These are phyloP conservation scores for Spondyliosoma cantharus DNA, from an alignment of 2,797 vertebrate genomes.

Conservation along the genomic window DNA sequence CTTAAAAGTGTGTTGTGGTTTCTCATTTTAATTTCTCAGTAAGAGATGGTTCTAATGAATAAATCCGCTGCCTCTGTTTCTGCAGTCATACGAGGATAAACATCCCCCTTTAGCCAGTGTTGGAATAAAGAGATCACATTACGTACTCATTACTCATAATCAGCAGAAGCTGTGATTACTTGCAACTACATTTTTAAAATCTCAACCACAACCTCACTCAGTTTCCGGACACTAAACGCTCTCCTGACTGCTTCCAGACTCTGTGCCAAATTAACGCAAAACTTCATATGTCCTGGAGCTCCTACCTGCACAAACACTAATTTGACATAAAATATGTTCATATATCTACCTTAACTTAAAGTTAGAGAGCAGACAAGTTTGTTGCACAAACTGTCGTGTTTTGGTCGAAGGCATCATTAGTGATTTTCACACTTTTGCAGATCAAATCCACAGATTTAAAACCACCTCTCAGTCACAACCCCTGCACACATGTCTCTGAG, in stretches of 20 bases:
- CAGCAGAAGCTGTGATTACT: background rate
- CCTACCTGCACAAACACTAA: background rate
- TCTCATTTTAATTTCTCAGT: background rate
- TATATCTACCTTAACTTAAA: background rate
- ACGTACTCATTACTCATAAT: background rate
- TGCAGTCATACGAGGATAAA: background rate
- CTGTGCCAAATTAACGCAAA: slow-evolving; percentile 2
- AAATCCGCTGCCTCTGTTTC: background rate
- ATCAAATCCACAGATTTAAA: slow-evolving; percentile 14
- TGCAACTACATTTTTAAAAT: background rate
- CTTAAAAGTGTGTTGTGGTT: background rate
- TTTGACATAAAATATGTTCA: background rate
- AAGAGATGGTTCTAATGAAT: background rate
- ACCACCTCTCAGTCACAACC: slow-evolving; percentile 11
- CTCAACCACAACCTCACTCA: background rate
- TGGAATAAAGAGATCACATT: background rate
- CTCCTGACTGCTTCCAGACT: slow-evolving; percentile 7
- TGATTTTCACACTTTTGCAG: background rate
- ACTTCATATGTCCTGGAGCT: slow-evolving; percentile 1
- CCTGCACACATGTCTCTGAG: slow-evolving; percentile 44
- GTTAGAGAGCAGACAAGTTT: background rate
- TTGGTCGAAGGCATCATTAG: background rate
- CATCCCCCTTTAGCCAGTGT: background rate
- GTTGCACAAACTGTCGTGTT: background rate
- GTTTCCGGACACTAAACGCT: slow-evolving; percentile 1